Evolutionary conservation across 1,140 invertebrate species (phyloP).

Genomic region (Drosophila tristis): DNA sequence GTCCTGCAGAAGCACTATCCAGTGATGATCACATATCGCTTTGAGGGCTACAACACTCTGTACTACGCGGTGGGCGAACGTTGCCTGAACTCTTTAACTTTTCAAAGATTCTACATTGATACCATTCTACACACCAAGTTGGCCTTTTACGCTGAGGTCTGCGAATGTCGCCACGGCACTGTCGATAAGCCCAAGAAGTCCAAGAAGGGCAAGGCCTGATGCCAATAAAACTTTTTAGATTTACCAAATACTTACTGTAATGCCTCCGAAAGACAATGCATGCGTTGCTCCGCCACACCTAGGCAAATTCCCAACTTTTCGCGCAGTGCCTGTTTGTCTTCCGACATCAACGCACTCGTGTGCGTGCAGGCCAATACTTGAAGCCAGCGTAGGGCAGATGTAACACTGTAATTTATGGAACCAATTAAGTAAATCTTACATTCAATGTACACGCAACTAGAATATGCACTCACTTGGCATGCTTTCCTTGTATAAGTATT

Average conservation of each 20-base stretch:
- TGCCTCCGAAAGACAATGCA: constrained; percentile 85
- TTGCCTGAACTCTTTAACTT: constrained; percentile 17
- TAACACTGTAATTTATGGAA: constrained; percentile 84
- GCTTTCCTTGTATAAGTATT: constrained; percentile 87
- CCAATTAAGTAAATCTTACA: background rate
- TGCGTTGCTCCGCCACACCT: constrained; percentile 86
- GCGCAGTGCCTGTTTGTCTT: constrained; percentile 69
- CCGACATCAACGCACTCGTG: constrained; percentile 86
- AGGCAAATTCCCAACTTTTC: constrained; percentile 86
- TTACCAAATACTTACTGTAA: constrained; percentile 64
- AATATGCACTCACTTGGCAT: constrained; percentile 85
- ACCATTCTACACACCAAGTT: constrained; percentile 65
- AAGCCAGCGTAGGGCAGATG: constrained; percentile 87
- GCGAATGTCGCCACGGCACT: constrained; percentile 67
- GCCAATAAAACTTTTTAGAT: background rate
- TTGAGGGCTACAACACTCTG: constrained; percentile 64
- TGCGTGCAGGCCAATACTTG: constrained; percentile 86
- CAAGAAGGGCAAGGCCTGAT: background rate
- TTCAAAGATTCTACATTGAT: constrained; percentile 74
- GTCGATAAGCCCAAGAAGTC: constrained; percentile 43
- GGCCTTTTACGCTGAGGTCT: constrained; percentile 61
- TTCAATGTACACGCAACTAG: background rate
- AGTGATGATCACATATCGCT: constrained; percentile 73
- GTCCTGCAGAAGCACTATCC: constrained; percentile 55
- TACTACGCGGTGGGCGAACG: constrained; percentile 66